Percentiles rank a stretch among this genome's conserved stretches.
Conservation (phyloP, 2,888 invertebrate species). For the Lasioglossum villosulum region DNA sequence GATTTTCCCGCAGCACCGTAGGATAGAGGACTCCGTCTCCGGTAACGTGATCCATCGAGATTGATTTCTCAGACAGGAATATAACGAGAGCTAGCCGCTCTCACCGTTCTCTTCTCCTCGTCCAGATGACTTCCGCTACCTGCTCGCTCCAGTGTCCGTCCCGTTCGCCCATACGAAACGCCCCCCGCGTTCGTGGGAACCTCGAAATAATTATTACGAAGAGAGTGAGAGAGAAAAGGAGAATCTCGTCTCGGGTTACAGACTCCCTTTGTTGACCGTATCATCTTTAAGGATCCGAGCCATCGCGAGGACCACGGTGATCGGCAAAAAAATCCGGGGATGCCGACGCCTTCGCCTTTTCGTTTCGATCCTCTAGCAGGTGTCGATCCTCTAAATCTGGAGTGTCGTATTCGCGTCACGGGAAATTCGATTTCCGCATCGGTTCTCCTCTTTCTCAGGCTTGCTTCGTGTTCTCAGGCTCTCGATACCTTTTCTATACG, state of each 20-base stretch:
- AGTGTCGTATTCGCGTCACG: slow-evolving; percentile 61
- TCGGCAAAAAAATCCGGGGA: slow-evolving; percentile 44
- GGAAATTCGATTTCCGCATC: slow-evolving; percentile 63
- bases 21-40: slow-evolving; percentile 46
- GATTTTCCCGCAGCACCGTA: slow-evolving; percentile 28
- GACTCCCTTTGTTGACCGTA: slow-evolving; percentile 83
- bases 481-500: not conserved
- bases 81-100: slow-evolving; percentile 73
- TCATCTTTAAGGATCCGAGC: slow-evolving; percentile 82
- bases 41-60: slow-evolving; percentile 80
- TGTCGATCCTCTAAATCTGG: slow-evolving; percentile 54
- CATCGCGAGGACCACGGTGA: slow-evolving; percentile 61
- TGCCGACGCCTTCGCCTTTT: slow-evolving; percentile 57
- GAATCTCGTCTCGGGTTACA: slow-evolving; percentile 79
- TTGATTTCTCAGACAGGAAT: slow-evolving; percentile 80
- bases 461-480: not conserved
- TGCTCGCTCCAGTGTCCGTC: slow-evolving; percentile 79
- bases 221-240: slow-evolving; percentile 59
- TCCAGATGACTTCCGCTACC: slow-evolving; percentile 84
- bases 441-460: slow-evolving; percentile 18
- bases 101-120: slow-evolving; percentile 75
- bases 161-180: slow-evolving; percentile 79
- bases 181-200: slow-evolving; percentile 84
- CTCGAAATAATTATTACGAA: slow-evolving; percentile 83
- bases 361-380: slow-evolving; percentile 67